Percentiles rank a stretch among this genome's conserved stretches.
Evolutionary conservation across 2,888 invertebrate species (phyloP).

Genomic region (Drosophila yooni): DNA sequence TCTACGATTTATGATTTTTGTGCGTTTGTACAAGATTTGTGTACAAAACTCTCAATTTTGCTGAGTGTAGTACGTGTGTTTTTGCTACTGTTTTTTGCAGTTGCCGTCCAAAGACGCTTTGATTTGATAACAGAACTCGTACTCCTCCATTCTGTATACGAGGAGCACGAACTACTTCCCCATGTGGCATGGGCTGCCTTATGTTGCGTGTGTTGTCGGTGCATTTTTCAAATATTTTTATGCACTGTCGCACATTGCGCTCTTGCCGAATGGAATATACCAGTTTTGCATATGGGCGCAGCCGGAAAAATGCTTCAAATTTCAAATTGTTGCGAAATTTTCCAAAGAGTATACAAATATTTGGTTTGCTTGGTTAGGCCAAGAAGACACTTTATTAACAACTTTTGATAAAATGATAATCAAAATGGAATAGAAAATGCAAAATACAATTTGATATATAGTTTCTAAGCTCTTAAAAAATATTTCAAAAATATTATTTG

Average conservation of each 20-base stretch:
- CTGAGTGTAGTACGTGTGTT: neutral
- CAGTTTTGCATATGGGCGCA: conserved; percentile 45
- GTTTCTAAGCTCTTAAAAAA: neutral
- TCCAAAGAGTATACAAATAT: conserved; percentile 25
- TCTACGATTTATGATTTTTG: neutral
- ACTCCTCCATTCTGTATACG: neutral
- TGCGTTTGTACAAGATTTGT: too few species aligned
- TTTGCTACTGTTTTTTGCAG: conserved; percentile 21
- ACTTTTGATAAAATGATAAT: neutral
- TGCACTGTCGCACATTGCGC: conserved; percentile 71
- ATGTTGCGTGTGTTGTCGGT: conserved; percentile 53
- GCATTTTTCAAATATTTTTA: conserved; percentile 76
- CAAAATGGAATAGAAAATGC: neutral
- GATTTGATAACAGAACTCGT: conserved; percentile 67
- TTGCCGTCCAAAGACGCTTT: conserved; percentile 50
- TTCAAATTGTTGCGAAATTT: conserved; percentile 39
- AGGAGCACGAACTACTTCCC: conserved; percentile 1
- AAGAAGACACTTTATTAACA: neutral
- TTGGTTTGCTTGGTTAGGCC: neutral
- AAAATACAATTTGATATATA: neutral
- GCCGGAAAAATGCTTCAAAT: conserved; percentile 37
- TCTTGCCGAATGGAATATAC: conserved; percentile 51
- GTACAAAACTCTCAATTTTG: neutral
- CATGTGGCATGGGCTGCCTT: conserved; percentile 9
- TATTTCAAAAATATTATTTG: neutral